phyloP scores from a whole-genome alignment of 2,797 vertebrate genomes.

The Girardinus metallicus region DNA sequence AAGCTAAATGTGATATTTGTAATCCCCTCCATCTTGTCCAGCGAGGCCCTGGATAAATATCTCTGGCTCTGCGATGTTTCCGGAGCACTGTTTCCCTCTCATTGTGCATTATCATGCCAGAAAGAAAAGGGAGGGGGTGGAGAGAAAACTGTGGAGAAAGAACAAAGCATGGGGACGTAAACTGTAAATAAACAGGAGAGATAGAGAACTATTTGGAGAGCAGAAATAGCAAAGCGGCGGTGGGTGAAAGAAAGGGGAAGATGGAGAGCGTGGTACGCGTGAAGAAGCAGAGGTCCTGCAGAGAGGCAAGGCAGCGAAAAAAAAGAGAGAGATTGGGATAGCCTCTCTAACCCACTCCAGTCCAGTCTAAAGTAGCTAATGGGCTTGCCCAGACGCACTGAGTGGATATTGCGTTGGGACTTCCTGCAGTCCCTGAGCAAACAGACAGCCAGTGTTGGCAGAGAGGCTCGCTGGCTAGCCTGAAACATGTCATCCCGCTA shows the following conservation, averaged over 20 bases:
- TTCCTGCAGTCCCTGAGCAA: conserved; percentile 76
- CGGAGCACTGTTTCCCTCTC: conserved; percentile 50
- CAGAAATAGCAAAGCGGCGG: conserved; percentile 33
- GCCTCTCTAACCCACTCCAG: conserved; percentile 65
- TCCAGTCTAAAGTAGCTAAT: conserved; percentile 76
- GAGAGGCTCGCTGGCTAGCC: conserved; percentile 65
- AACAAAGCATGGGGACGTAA: conserved; percentile 27
- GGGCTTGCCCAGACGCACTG: conserved; percentile 74
- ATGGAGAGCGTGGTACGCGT: conserved; percentile 33
- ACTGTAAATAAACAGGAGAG: conserved; percentile 47
- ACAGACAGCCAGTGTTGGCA: conserved; percentile 66
- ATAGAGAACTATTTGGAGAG: conserved; percentile 42
- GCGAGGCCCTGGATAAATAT: conserved; percentile 61
- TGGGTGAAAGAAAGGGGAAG: conserved; percentile 44
- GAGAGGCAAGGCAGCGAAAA: conserved; percentile 36
- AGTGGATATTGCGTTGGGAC: conserved; percentile 82
- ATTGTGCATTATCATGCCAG: conserved; percentile 43
- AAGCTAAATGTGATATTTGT: conserved; percentile 65
- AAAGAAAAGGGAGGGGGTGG: not conserved
- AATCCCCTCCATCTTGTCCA: conserved; percentile 61
- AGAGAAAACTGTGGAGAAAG: conserved; percentile 14
- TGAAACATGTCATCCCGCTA: conserved; percentile 73
- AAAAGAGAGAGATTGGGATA: conserved; percentile 51
- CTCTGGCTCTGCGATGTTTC: conserved; percentile 49
- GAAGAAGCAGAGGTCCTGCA: conserved; percentile 37